phyloP scores from a whole-genome alignment of 2,113 vertebrate species.

The Cariama cristata region DNA sequence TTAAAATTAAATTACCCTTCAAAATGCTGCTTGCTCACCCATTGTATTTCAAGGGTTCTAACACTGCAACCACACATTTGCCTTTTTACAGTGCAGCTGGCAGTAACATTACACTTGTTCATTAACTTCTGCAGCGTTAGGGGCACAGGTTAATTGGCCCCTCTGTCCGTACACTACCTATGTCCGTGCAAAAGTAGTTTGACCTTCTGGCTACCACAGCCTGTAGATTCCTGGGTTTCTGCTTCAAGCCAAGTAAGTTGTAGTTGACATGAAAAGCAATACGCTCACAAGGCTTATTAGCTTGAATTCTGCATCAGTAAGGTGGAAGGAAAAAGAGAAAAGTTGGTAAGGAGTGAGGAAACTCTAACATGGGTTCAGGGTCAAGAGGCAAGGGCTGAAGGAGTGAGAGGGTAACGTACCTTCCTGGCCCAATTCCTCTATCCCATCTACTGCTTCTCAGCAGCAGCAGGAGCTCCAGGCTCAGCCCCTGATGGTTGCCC shows the following conservation, averaged over 20 bases:
- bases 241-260: neutral
- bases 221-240: neutral
- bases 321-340: neutral
- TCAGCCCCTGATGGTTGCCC: neutral
- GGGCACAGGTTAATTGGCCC: neutral
- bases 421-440: neutral
- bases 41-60: neutral
- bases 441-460: neutral
- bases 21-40: neutral
- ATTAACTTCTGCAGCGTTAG: neutral
- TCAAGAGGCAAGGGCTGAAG: neutral
- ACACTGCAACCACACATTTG: neutral
- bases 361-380: neutral
- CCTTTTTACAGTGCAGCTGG: neutral
- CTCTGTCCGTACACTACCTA: neutral
- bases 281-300: neutral
- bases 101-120: neutral
- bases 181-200: neutral
- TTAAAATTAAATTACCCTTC: neutral
- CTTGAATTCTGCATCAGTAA: neutral
- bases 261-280: neutral
- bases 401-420: neutral
- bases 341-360: neutral
- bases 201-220: neutral
- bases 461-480: neutral